Conservation (phyloP, 1,140 invertebrate species). For the Bactericera cockerelli region DNA sequence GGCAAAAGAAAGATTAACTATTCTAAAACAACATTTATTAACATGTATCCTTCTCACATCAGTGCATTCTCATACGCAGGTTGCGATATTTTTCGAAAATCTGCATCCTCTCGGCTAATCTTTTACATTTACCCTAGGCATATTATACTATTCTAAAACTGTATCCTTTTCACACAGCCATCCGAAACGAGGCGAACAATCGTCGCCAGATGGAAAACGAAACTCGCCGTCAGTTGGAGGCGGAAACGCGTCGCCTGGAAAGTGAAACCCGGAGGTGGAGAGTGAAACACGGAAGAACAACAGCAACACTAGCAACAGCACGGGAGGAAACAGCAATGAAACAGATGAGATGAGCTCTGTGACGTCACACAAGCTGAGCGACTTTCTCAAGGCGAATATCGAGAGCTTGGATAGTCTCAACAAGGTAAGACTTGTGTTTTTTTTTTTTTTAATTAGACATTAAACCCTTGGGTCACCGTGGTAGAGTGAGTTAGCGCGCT, state of each 20-base stretch:
- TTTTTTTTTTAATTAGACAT: too few species aligned
- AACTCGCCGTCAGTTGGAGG: not conserved
- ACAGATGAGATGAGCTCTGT: not conserved
- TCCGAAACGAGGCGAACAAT: not conserved
- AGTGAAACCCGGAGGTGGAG: not conserved
- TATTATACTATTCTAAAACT: too few species aligned
- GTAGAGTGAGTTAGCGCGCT: too few species aligned
- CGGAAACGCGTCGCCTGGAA: not conserved
- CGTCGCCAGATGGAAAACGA: not conserved
- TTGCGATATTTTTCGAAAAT: too few species aligned
- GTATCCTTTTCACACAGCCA: not conserved
- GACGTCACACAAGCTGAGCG: conserved; percentile 35
- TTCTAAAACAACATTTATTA: too few species aligned
- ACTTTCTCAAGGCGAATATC: conserved; percentile 46
- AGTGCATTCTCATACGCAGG: too few species aligned
- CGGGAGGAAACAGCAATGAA: not conserved
- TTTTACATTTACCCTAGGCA: too few species aligned
- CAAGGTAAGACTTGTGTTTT: too few species aligned
- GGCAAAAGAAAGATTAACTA: too few species aligned
- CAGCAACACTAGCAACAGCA: not conserved
- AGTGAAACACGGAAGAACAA: not conserved
- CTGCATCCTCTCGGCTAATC: too few species aligned
- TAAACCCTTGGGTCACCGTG: too few species aligned
- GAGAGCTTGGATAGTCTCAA: conserved; percentile 47
- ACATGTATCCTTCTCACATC: too few species aligned